A percentile compares a stretch with the other conserved stretches of the same genome.
Conservation (phyloP, 2,888 invertebrate species). For the Therioaphis trifolii region DNA sequence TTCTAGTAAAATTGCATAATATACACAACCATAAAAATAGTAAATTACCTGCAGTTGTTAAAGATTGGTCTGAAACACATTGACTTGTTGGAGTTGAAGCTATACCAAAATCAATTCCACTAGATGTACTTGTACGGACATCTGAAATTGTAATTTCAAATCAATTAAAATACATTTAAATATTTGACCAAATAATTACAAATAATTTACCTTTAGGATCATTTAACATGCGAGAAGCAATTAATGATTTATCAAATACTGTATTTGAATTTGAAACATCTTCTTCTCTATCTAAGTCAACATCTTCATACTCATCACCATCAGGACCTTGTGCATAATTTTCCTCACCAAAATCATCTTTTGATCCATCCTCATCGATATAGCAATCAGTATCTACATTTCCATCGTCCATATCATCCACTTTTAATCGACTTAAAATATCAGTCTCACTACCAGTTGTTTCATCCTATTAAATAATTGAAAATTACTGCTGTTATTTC, state of each 20-base stretch:
- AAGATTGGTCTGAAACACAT: conserved; percentile 39
- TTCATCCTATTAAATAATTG: conserved; percentile 42
- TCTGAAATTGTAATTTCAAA: conserved; percentile 29
- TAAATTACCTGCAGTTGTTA: conserved; percentile 58
- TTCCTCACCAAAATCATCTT: conserved; percentile 54
- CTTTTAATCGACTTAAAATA: conserved; percentile 54
- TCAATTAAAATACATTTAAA: neutral
- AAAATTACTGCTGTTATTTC: neutral
- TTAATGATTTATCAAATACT: conserved; percentile 52
- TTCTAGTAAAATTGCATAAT: conserved; percentile 5
- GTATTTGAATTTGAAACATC: conserved; percentile 42
- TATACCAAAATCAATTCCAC: conserved; percentile 55
- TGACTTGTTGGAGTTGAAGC: conserved; percentile 43
- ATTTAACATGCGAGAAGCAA: conserved; percentile 57
- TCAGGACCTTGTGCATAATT: conserved; percentile 46
- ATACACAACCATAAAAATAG: neutral
- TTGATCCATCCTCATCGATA: conserved; percentile 55
- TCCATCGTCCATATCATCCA: conserved; percentile 57
- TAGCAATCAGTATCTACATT: conserved; percentile 52
- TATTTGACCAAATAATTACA: neutral
- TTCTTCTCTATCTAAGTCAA: conserved; percentile 55
- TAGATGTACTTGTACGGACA: conserved; percentile 41
- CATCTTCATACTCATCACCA: conserved; percentile 54
- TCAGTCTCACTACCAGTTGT: conserved; percentile 59
- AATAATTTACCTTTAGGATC: conserved; percentile 60